Conservation (phyloP, 92 coral and sea anemone species). For the Parazoanthus atlanticus region DNA sequence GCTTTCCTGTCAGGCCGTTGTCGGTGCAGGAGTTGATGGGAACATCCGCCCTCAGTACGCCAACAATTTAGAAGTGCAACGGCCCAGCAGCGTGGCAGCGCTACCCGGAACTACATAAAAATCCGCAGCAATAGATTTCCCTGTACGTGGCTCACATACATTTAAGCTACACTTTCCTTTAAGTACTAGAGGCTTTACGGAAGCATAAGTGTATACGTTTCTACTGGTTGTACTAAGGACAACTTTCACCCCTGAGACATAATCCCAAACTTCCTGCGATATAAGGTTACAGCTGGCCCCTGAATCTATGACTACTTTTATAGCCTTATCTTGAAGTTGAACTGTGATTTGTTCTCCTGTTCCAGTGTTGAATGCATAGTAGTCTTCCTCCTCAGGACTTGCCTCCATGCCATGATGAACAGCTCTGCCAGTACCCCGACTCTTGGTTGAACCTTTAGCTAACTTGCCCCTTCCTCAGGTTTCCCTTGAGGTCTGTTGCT, state of each 20-base stretch:
- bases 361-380: conserved; percentile 29
- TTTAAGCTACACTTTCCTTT: conserved; percentile 41
- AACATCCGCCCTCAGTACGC: conserved; percentile 45
- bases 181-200: conserved; percentile 29
- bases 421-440: too few relatives aligned
- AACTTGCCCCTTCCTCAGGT: neutral
- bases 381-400: neutral
- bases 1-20: conserved; percentile 9
- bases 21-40: too few relatives aligned
- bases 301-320: neutral
- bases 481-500: neutral
- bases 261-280: neutral
- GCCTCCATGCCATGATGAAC: neutral
- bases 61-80: conserved; percentile 32
- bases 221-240: neutral
- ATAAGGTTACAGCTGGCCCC: neutral
- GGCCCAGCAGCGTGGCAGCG: conserved; percentile 47
- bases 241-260: neutral
- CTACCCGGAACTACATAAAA: conserved; percentile 44
- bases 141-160: conserved; percentile 32
- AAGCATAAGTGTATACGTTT: conserved; percentile 14
- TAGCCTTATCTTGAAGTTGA: neutral
- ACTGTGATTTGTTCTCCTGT: conserved; percentile 21
- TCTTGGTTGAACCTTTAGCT: neutral
- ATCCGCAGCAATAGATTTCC: conserved; percentile 13